Conservation (phyloP, 2,113 vertebrate species). For the Oncorhynchus tshawytscha region DNA sequence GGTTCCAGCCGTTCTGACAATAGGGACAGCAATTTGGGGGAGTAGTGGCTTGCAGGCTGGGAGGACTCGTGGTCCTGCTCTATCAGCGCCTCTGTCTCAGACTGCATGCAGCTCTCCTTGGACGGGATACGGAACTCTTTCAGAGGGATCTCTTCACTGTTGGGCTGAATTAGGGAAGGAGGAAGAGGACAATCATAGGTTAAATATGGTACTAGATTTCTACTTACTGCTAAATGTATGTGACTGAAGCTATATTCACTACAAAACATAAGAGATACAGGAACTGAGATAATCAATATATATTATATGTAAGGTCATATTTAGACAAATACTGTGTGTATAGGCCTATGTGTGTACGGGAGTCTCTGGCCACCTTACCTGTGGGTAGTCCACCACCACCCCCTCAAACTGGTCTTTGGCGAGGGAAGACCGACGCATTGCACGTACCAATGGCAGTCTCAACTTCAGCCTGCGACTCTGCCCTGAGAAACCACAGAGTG, state of each 20-base stretch:
- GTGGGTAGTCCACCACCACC: conserved; percentile 84
- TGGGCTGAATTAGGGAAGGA: conserved; percentile 65
- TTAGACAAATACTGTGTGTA: neutral
- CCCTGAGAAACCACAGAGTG: conserved; percentile 58
- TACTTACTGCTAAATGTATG: too few species aligned
- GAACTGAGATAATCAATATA: too few species aligned
- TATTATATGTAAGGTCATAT: too few species aligned
- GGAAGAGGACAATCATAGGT: neutral
- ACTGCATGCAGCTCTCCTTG: conserved; percentile 79
- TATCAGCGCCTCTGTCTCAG: conserved; percentile 83
- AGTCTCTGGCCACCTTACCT: conserved; percentile 62
- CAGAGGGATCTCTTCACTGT: conserved; percentile 79
- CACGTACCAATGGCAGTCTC: conserved; percentile 81
- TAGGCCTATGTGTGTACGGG: neutral
- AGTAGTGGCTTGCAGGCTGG: conserved; percentile 52
- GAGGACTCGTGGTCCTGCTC: conserved; percentile 75
- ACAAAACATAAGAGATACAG: too few species aligned
- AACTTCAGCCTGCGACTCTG: conserved; percentile 80
- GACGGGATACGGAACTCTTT: conserved; percentile 79
- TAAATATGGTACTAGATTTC: neutral
- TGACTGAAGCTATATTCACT: neutral
- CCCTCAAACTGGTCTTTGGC: conserved; percentile 87
- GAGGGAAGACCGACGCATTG: conserved; percentile 74
- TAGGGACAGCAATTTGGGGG: conserved; percentile 58
- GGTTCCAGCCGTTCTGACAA: conserved; percentile 70